These are phyloP conservation scores for Drosophila bocqueti DNA, from an alignment of 1,140 invertebrate species.

Conservation along the genomic window DNA sequence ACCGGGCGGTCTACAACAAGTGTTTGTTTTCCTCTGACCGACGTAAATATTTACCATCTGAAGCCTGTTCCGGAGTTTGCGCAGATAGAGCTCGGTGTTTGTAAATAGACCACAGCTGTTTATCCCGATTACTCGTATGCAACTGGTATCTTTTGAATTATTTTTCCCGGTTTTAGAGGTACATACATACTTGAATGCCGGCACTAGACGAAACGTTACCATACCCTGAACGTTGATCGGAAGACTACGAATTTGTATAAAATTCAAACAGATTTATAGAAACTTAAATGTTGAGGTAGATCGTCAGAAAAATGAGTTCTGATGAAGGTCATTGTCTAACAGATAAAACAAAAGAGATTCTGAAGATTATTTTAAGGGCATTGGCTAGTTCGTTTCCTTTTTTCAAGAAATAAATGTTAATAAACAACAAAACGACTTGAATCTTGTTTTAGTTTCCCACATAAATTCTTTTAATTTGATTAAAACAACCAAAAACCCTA, in stretches of 20 bases:
- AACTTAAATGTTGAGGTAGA: neutral
- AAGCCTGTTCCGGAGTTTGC: slow-evolving; percentile 56
- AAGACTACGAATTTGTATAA: neutral
- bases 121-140: slow-evolving; percentile 25
- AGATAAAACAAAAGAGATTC: neutral
- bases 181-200: neutral
- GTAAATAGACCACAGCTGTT: slow-evolving; percentile 63
- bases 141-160: slow-evolving; percentile 42
- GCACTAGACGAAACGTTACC: too few relatives aligned
- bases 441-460: neutral
- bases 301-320: neutral
- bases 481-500: neutral
- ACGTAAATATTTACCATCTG: slow-evolving; percentile 69
- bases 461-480: neutral
- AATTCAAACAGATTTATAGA: too few relatives aligned
- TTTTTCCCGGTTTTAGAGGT: neutral
- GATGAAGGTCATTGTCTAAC: neutral
- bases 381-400: neutral
- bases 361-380: neutral
- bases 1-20: slow-evolving; percentile 59
- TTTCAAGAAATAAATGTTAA: neutral
- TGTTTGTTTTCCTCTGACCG: slow-evolving; percentile 70
- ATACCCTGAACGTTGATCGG: neutral
- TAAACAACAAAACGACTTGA: neutral
- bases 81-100: slow-evolving; percentile 61